Evolutionary conservation across 2,888 invertebrate species (phyloP), one percentile per base, ranked within the genome.

Genomic region (Eulithis testata): DNA sequence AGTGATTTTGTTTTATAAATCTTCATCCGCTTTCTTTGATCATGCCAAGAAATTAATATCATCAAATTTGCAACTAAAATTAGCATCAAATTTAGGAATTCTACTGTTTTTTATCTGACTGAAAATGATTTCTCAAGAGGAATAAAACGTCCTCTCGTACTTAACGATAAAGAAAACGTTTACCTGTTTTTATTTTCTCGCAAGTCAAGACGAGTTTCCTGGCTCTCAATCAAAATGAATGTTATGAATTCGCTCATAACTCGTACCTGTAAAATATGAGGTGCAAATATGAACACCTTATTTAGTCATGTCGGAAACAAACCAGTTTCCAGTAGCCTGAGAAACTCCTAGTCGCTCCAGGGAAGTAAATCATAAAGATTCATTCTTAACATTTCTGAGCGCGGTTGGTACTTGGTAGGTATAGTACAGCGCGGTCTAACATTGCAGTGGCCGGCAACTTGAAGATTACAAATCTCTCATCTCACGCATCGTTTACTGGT

Each of bases 281-380:
- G 89, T 87, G 87, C 81, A 89, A 89, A 89, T 87, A 86, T 82
- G 82, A 85, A 78, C 77, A 80, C 91, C 89, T 83, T 90, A 89
- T 90, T 87, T 86, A 89, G 89, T 77, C 74, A 82, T 86, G 84
- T 85, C 82, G 88, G 89, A 88, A 87, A 86, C 79, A 79, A 86
- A 89, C 90, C 82, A 87, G 90, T 89, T 82, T 73, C 82, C 79
- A 75, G 86, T 84, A 86, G 89, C 88, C 86, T 91, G 91, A 91
- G 92, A 91, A 92, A 90, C 85, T 80, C 71, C 76, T 77, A 78
- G 81, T 76, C 73, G 85, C 82, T 82, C 76, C 76, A 81, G 84
- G 84, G 80, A 87, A 80, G 82, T 89, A 87, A 87, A 90, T 89
- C 88, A 88, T 87, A 87, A 84, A 86, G 84, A 86, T 86, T 86